These are phyloP conservation scores for Climacteris rufus DNA, from an alignment of 2,113 vertebrate species.

Conservation along the genomic window DNA sequence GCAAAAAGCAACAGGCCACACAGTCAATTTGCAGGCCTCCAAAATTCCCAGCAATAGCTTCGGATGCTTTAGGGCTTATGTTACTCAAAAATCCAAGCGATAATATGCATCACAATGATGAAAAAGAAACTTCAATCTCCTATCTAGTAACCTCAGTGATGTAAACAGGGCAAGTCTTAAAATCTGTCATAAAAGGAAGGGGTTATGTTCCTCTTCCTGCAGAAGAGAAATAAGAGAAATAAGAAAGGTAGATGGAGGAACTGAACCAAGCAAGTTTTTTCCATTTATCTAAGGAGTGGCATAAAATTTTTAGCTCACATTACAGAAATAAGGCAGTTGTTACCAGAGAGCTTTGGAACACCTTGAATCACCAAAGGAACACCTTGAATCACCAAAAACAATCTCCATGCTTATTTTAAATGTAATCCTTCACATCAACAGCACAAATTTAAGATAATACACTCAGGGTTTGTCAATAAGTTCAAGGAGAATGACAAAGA, in stretches of 20 bases:
- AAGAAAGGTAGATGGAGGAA: neutral
- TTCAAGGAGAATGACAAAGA: neutral
- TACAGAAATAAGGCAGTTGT: neutral
- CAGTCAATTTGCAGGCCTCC: neutral
- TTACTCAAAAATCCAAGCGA: neutral
- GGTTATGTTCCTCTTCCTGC: neutral
- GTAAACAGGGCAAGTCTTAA: neutral
- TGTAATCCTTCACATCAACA: neutral
- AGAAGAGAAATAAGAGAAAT: neutral
- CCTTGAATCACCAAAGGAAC: too few species aligned
- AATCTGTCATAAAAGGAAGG: neutral
- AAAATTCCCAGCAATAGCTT: neutral
- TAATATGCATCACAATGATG: neutral
- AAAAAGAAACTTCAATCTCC: neutral
- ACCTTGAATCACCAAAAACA: neutral
- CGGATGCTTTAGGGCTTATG: neutral
- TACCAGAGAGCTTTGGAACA: neutral
- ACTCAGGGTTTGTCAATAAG: neutral
- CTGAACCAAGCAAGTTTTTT: neutral
- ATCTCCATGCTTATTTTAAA: neutral
- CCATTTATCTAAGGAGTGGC: neutral
- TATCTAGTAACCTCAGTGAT: neutral
- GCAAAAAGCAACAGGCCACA: neutral
- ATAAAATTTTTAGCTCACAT: neutral
- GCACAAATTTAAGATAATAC: neutral